Evolutionary conservation across 2,113 vertebrate species (phyloP).

Genomic region (Notothenia rossii): DNA sequence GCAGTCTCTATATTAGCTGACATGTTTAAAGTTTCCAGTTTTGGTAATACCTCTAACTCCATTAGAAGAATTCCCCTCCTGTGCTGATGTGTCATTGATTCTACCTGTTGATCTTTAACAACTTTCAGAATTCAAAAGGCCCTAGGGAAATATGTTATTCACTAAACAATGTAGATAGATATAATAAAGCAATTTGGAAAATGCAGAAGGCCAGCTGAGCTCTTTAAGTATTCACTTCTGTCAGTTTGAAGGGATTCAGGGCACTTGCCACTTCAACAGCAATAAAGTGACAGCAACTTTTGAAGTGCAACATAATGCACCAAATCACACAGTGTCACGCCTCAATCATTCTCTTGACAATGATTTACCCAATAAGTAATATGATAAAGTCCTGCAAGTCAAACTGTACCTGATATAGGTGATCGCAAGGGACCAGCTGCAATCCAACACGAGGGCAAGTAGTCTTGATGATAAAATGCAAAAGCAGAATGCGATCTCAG

Average conservation of each 20-base stretch:
- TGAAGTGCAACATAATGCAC: constrained; percentile 41
- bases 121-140: constrained; percentile 30
- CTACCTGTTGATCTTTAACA: constrained; percentile 71
- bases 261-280: constrained; percentile 53
- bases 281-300: constrained; percentile 59
- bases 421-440: constrained; percentile 77
- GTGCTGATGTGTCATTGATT: constrained; percentile 34
- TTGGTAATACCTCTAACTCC: constrained; percentile 35
- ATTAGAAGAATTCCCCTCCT: constrained; percentile 31
- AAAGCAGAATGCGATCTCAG: constrained; percentile 60
- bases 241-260: constrained; percentile 45
- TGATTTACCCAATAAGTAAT: neutral
- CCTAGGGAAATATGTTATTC: constrained; percentile 11
- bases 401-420: constrained; percentile 84
- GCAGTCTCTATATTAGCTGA: constrained; percentile 45
- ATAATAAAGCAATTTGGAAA: constrained; percentile 33
- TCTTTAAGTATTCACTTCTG: constrained; percentile 22
- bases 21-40: constrained; percentile 62
- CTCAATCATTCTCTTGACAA: neutral
- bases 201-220: constrained; percentile 40
- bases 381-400: constrained; percentile 43
- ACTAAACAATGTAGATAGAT: constrained; percentile 30
- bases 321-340: constrained; percentile 13
- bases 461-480: constrained; percentile 70
- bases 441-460: constrained; percentile 79